Percentiles rank a stretch among this genome's conserved stretches.
Evolutionary conservation across 1,140 invertebrate species (phyloP).

Genomic region (Asbolus verrucosus): DNA sequence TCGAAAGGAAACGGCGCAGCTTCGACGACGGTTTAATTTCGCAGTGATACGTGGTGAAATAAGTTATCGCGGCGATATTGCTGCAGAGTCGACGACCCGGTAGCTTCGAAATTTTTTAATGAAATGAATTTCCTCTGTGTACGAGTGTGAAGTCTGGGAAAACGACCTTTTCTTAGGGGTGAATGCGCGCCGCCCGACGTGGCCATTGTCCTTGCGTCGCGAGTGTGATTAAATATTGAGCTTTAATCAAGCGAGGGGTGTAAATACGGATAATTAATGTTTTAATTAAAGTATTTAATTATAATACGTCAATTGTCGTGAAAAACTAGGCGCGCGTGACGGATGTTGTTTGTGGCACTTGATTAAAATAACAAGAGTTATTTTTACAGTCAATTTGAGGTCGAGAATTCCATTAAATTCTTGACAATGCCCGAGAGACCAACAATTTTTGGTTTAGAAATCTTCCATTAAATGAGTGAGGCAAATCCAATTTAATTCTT

Average conservation of each 20-base stretch:
- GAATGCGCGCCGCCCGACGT: too few relatives aligned
- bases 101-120: too few relatives aligned
- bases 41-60: slow-evolving; percentile 39
- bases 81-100: too few relatives aligned
- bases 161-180: too few relatives aligned
- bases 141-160: too few relatives aligned
- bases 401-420: slow-evolving; percentile 50
- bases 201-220: too few relatives aligned
- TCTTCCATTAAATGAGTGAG: slow-evolving; percentile 53
- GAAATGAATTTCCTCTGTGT: too few relatives aligned
- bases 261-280: slow-evolving; percentile 33
- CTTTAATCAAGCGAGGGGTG: not conserved
- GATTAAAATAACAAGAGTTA: slow-evolving; percentile 51
- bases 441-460: slow-evolving; percentile 54
- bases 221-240: not conserved
- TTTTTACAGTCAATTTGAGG: slow-evolving; percentile 51
- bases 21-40: slow-evolving; percentile 41
- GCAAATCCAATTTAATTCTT: slow-evolving; percentile 54
- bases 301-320: slow-evolving; percentile 12
- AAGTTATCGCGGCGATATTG: slow-evolving; percentile 38
- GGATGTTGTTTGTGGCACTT: slow-evolving; percentile 45
- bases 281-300: slow-evolving; percentile 47
- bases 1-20: slow-evolving; percentile 34
- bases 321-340: slow-evolving; percentile 41
- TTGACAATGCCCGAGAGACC: slow-evolving; percentile 51